Conservation (phyloP, 2,113 vertebrate genomes). For the Ammodytes marinus region DNA sequence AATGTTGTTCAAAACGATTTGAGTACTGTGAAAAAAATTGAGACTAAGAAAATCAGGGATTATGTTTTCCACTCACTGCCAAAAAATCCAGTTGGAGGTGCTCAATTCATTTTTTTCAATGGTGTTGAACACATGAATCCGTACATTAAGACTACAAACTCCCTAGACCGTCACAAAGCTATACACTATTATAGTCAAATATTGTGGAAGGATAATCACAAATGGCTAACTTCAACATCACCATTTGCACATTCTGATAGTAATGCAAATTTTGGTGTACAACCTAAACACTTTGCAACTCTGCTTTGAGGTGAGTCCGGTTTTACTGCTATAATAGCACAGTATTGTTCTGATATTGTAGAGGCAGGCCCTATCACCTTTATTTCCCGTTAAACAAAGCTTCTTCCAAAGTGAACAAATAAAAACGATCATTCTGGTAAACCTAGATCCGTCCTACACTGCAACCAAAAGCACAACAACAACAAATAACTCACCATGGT, state of each 20-base stretch:
- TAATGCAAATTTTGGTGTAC: not conserved
- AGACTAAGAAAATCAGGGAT: no score
- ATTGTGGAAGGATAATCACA: no score
- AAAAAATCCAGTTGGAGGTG: not conserved
- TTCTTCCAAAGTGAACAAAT: conserved; percentile 3
- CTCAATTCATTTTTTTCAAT: no score
- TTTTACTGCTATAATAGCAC: no score
- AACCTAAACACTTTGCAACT: not conserved
- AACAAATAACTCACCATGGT: conserved; percentile 17
- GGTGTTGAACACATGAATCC: no score
- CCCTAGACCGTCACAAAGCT: no score
- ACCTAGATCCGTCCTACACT: not conserved
- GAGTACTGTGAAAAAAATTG: not conserved
- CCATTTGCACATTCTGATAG: not conserved
- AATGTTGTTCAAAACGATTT: not conserved
- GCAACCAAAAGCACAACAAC: conserved; percentile 26
- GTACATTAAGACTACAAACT: no score
- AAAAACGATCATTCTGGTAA: not conserved
- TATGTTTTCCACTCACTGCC: not conserved
- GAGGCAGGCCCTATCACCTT: not conserved
- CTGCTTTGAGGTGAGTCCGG: not conserved
- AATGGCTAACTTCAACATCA: no score
- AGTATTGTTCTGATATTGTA: not conserved
- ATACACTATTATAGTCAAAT: no score
- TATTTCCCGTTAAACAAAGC: conserved; percentile 2